Evolutionary conservation across 2,888 invertebrate genomes (phyloP).

Genomic region (Hypomecis atomaria): DNA sequence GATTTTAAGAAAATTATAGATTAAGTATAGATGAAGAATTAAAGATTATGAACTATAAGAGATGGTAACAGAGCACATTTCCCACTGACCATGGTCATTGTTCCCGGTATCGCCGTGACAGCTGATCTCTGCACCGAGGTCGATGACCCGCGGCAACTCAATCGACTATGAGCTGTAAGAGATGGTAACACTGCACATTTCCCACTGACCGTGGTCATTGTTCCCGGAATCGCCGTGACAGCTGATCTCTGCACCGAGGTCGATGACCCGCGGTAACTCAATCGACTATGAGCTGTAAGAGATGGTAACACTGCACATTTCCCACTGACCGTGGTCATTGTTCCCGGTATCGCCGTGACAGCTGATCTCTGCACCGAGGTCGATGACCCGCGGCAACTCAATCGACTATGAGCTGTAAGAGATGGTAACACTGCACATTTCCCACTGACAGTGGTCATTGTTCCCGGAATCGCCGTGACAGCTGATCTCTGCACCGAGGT

Average conservation of each 20-base stretch:
- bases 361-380: constrained; percentile 55
- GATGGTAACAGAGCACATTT: neutral
- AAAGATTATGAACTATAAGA: neutral
- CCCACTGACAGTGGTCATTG: constrained; percentile 58
- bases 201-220: constrained; percentile 58
- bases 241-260: constrained; percentile 55
- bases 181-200: neutral
- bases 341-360: constrained; percentile 70
- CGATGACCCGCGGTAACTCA: constrained; percentile 59
- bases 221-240: constrained; percentile 70
- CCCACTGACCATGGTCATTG: constrained; percentile 58
- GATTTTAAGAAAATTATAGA: no score
- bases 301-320: neutral
- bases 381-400: constrained; percentile 59
- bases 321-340: constrained; percentile 58
- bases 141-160: constrained; percentile 59
- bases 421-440: neutral
- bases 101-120: constrained; percentile 70
- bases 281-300: neutral
- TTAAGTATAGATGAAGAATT: no score
- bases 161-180: neutral
- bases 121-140: constrained; percentile 55
- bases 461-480: constrained; percentile 70
- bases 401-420: neutral
- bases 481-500: constrained; percentile 53